Evolutionary conservation across 2,888 invertebrate species (phyloP), one percentile per base, ranked within the genome.

Genomic region (Chymomyza caudatula): DNA sequence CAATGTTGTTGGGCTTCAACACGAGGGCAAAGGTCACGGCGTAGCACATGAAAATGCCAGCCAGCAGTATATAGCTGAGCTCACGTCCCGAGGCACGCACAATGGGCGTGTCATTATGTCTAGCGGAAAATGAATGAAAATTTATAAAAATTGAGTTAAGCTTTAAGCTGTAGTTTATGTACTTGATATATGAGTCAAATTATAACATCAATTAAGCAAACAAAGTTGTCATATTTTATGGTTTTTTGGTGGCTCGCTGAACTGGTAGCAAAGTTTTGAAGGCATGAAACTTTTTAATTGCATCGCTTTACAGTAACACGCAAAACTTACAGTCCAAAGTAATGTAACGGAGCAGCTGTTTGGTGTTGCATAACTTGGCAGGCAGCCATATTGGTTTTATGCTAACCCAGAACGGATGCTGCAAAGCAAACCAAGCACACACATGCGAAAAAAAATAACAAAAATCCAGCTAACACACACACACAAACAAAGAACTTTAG

Each of bases 51-150:
- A 97, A 92, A 78, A 97, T 96, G 2, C 97, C 97, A 44, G 94
- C 94, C 72, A 99, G 93, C 49, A 99, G 94, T 44, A 98, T 96
- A 90, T 97, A 98, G 70, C 96, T 96, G 63, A 97, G 91, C 90
- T 97, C 96, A 52, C 96, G 92, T 43, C 98, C 98, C 15, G 97
- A 97, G 43, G 98, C 98, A 76, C 98, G 94, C n/a, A 99, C 99
- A 57, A 99, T 96, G 0, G 99, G 98, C 0, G 99, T 99, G 77
- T 96, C 95, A 90, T 98, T 96, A 91, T 96, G 94, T 17, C 94
- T 91, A 79, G 0, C 25, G 11, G 3, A 3, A 3, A 54, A 4
- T 54, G 3, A 17, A 54, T 25, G 1, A 22, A 11, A 25, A 37
- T 37, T 37, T 37, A 13, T 11, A 37, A 11, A 0, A 37, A 52